These are phyloP conservation scores for Heliconius nattereri DNA, from an alignment of 1,140 invertebrate species.

Conservation along the genomic window DNA sequence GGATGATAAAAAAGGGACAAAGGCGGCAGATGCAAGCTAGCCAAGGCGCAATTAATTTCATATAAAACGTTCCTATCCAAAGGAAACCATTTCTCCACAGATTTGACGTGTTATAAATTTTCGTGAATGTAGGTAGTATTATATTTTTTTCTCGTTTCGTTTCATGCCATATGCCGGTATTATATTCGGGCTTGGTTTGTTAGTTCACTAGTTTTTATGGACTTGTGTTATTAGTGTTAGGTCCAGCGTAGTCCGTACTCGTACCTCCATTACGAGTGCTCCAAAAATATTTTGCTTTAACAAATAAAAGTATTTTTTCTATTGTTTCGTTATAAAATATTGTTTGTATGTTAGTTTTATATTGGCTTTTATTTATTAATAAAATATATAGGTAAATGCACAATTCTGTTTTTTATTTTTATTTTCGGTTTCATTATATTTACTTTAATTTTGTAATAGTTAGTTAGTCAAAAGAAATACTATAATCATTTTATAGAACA, in stretches of 20 bases:
- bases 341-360: not conserved
- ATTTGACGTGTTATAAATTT: slow-evolving; percentile 79
- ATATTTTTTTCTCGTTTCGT: slow-evolving; percentile 48
- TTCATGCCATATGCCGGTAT: slow-evolving; percentile 59
- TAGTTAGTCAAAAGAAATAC: no score
- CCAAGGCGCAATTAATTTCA: slow-evolving; percentile 75
- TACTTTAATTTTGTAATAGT: no score
- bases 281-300: slow-evolving; percentile 13
- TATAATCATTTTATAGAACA: no score
- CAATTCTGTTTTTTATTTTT: no score
- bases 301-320: slow-evolving; percentile 7
- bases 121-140: slow-evolving; percentile 47
- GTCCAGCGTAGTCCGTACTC: not conserved
- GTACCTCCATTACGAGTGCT: not conserved
- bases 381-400: no score
- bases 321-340: not conserved
- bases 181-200: slow-evolving; percentile 57
- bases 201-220: slow-evolving; percentile 47
- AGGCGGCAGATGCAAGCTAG: slow-evolving; percentile 69
- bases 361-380: no score
- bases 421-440: no score
- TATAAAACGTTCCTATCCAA: slow-evolving; percentile 75
- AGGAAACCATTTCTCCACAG: slow-evolving; percentile 77
- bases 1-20: slow-evolving; percentile 61
- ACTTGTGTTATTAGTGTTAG: slow-evolving; percentile 29